Evolutionary conservation across 2,113 vertebrate genomes (phyloP).

Genomic region (Entelurus aequoreus): DNA sequence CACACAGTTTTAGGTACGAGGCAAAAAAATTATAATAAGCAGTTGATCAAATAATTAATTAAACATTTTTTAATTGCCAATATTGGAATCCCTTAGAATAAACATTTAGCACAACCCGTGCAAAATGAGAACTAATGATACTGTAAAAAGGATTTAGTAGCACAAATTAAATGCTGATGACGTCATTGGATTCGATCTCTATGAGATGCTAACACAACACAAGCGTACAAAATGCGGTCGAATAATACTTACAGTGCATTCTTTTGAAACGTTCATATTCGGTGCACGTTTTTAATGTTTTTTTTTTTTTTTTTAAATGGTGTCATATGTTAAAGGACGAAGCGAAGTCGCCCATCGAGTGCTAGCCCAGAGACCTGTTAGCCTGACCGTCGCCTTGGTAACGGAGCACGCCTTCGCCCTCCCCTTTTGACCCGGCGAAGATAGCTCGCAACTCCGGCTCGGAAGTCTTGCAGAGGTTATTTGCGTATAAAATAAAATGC

Average conservation of each 20-base stretch:
- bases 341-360: no score
- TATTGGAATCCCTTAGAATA: no score
- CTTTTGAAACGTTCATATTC: slow-evolving; percentile 18
- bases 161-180: no score
- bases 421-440: slow-evolving; percentile 66
- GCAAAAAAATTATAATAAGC: no score
- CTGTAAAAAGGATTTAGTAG: background rate
- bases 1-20: no score
- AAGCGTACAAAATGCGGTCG: background rate
- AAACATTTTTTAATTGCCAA: no score
- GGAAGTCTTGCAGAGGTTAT: slow-evolving; percentile 1
- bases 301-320: no score
- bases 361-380: slow-evolving; percentile 34
- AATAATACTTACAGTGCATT: slow-evolving; percentile 63
- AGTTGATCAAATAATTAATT: no score
- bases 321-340: no score
- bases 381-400: slow-evolving; percentile 70
- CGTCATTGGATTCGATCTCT: background rate
- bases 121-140: background rate
- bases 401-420: slow-evolving; percentile 72
- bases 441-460: slow-evolving; percentile 32
- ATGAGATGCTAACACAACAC: background rate
- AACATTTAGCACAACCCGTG: no score
- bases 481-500: background rate
- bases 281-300: slow-evolving; percentile 10